Percentiles rank a stretch among this genome's conserved stretches.
These are phyloP conservation scores for Excalfactoria chinensis DNA, from an alignment of 2,113 vertebrate species.

Conservation along the genomic window DNA sequence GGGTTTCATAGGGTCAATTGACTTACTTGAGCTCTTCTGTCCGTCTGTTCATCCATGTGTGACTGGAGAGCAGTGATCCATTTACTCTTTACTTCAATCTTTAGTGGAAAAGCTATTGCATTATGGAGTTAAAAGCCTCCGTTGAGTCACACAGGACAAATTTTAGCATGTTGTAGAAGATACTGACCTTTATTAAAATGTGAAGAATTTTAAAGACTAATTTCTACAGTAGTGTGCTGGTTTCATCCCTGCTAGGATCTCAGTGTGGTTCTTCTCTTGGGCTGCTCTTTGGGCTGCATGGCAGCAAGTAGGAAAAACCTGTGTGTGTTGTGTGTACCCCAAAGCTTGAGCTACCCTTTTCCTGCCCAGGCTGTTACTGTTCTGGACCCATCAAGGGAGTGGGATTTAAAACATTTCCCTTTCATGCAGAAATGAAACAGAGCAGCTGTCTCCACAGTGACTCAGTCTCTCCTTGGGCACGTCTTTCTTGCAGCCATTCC, in stretches of 20 bases:
- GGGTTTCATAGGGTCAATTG: not conserved
- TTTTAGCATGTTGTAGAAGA: not conserved
- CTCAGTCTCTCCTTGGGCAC: not conserved
- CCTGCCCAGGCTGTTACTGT: not conserved
- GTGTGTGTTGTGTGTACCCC: not conserved
- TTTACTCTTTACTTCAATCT: not conserved
- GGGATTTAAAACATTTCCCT: not conserved
- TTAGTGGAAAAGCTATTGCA: not conserved
- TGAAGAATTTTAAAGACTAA: not conserved
- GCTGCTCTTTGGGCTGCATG: accelerated
- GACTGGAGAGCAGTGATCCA: not conserved
- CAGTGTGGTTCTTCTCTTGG: accelerated
- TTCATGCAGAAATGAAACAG: not conserved
- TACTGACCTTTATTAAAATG: not conserved
- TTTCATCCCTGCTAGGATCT: not conserved
- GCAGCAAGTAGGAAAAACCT: not conserved
- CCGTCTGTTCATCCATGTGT: not conserved
- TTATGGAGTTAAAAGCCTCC: not conserved
- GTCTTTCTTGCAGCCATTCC: not conserved
- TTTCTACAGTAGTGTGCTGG: not conserved
- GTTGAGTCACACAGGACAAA: not conserved
- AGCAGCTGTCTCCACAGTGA: not conserved
- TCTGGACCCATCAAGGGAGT: not conserved
- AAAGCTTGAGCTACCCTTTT: not conserved
- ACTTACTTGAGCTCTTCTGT: not conserved